phyloP scores from a whole-genome alignment of 1,140 invertebrate species.

The Polypedilum vanderplanki region DNA sequence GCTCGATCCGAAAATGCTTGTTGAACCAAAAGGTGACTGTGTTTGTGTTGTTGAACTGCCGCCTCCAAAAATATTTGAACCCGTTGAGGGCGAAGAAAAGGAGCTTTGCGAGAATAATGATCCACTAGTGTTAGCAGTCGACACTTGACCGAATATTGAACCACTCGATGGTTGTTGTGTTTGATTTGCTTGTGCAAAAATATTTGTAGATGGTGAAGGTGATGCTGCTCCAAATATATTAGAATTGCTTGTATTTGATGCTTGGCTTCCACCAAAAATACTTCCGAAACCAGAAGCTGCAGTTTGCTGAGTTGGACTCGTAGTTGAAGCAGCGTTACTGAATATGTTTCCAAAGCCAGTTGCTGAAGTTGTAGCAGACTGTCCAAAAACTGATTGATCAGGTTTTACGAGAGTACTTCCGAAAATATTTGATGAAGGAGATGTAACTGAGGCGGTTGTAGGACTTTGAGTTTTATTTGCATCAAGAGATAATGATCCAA shows the following conservation, averaged over 20 bases:
- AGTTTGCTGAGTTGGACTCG: background rate
- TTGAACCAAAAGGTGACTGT: background rate
- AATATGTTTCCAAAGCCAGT: constrained; percentile 34
- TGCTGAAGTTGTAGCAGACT: constrained; percentile 30
- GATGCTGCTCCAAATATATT: background rate
- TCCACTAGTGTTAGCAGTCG: background rate
- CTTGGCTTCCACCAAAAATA: constrained; percentile 29
- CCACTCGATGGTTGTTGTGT: background rate
- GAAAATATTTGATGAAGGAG: background rate
- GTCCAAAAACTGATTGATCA: constrained; percentile 38
- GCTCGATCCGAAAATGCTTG: background rate
- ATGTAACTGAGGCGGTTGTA: background rate
- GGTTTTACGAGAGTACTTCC: constrained; percentile 38
- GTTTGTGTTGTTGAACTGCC: background rate
- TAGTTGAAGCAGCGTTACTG: constrained; percentile 32
- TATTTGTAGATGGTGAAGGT: background rate
- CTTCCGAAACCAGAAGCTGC: background rate
- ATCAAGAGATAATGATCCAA: background rate
- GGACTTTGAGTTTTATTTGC: background rate
- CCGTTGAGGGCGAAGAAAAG: background rate
- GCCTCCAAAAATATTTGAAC: background rate
- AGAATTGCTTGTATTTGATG: background rate
- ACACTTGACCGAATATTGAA: background rate
- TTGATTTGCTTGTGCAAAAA: constrained; percentile 14
- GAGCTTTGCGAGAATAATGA: background rate